Percentiles rank a stretch among this genome's conserved stretches.
Evolutionary conservation across 2,113 vertebrate genomes (phyloP).

Genomic region (Prietella phreatophila): DNA sequence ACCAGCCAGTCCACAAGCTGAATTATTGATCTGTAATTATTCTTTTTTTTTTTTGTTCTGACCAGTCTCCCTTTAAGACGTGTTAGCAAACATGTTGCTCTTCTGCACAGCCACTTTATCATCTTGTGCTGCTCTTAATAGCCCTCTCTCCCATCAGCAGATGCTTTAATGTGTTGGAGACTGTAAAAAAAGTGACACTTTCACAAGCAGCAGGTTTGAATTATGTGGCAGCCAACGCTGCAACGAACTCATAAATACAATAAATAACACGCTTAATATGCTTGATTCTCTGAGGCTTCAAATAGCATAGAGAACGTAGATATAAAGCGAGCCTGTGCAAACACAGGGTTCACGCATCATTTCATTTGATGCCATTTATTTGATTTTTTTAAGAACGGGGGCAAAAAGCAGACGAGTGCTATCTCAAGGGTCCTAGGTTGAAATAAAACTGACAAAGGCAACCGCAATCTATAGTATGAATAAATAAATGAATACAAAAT

Average conservation of each 20-base stretch:
- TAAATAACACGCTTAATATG: not conserved
- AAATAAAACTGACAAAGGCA: constrained; percentile 27
- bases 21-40: constrained; percentile 10
- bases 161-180: not conserved
- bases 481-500: not conserved
- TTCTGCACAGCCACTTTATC: not conserved
- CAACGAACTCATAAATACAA: not conserved
- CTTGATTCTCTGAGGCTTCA: not conserved
- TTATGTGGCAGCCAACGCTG: constrained; percentile 4
- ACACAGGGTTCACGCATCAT: constrained; percentile 12
- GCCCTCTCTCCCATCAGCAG: not conserved
- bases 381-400: not conserved
- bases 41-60: not conserved
- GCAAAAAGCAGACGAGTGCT: not conserved
- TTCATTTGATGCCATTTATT: constrained; percentile 12
- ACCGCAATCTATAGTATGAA: not conserved
- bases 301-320: not conserved
- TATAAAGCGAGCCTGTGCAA: not conserved
- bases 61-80: not conserved
- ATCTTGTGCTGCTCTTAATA: not conserved
- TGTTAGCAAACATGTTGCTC: not conserved
- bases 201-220: constrained; percentile 12
- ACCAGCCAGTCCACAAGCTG: not conserved
- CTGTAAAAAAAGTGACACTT: constrained; percentile 1
- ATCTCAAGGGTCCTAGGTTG: constrained; percentile 3